Base-by-base conservation (phyloP, 1,140 invertebrate species). In the Drosophila nigromelanica region DNA sequence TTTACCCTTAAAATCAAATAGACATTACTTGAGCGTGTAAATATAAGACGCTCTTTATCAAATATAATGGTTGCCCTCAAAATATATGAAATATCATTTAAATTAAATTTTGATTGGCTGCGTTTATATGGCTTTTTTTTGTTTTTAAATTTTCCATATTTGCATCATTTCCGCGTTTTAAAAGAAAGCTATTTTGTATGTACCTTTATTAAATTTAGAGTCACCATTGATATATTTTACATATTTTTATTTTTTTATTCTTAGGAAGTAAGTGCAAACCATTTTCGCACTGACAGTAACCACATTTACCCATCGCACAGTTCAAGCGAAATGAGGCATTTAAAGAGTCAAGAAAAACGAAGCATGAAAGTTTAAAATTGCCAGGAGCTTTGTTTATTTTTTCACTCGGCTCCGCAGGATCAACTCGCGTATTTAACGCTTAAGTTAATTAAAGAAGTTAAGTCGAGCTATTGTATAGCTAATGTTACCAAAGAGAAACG, bases 341-440 rank as follows among this genome's bases (percentile, higher is more conserved):
- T 45, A 54, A 45, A 42, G 24, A 42, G 27, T 42, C 18, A 52
- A 50, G 37, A 68, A 59, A 24, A 24, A 33, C n/a, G 39, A 43
- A 40, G 58, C 48, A 56, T 68, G 21, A 81, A 80, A 39, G 59
- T 69, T 64, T 73, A 52, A 62, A 63, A 69, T 77, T 47, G 48
- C 68, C 43, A 1, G 18, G 45, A 39, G 54, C 42, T 39, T 35
- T 59, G 45, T 59, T 58, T 52, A 66, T 60, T 58, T 45, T 50
- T 14, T 72, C 27, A 50, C 51, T 48, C 21, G 33, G 33, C 24
- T 21, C 37, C 33, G 51, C 37, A 43, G 54, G 42, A 58, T 24
- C 27, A 63, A 45, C 30, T 40, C 11, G 35, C 47, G 15, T 54
- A 73, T 55, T 68, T 50, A 76, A 55, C 51, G 40, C 48, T 56